Percentiles rank a stretch among this genome's conserved stretches.
Evolutionary conservation across 2,797 vertebrate genomes (phyloP).

Genomic region (Lates japonicus): DNA sequence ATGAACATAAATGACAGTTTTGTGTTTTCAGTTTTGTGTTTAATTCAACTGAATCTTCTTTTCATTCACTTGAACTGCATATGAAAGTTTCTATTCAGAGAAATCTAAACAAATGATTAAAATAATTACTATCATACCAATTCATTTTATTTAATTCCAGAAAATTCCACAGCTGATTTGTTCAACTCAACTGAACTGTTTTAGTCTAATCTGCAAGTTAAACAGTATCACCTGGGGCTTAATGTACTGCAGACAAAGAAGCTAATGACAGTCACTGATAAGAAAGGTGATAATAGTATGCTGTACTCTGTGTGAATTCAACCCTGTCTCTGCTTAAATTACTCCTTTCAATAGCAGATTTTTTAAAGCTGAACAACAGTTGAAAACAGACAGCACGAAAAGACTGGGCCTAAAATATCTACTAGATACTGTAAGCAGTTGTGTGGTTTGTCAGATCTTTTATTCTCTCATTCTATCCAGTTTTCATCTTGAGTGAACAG

Average conservation of each 20-base stretch:
- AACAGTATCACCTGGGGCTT: not conserved
- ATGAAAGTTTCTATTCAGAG: not conserved
- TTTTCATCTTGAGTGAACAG: not conserved
- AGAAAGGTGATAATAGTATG: not conserved
- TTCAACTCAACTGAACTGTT: not conserved
- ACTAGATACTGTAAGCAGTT: not conserved
- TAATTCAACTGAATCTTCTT: not conserved
- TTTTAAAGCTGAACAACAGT: not conserved
- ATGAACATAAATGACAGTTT: too few relatives aligned
- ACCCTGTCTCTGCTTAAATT: not conserved
- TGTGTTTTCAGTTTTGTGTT: too few relatives aligned
- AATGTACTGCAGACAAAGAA: not conserved
- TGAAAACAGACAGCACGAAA: not conserved
- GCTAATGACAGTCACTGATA: not conserved
- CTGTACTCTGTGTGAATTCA: not conserved
- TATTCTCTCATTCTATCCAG: not conserved
- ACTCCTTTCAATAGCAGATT: not conserved
- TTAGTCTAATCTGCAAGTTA: not conserved
- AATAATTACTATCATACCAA: not conserved
- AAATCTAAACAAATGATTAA: not conserved
- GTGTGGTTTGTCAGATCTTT: too few relatives aligned
- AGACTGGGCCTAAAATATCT: not conserved
- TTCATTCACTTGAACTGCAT: not conserved
- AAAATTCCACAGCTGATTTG: not conserved
- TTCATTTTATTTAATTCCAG: too few relatives aligned